Conservation (phyloP, 2,888 invertebrate genomes). For the Leucophora obtusa region DNA sequence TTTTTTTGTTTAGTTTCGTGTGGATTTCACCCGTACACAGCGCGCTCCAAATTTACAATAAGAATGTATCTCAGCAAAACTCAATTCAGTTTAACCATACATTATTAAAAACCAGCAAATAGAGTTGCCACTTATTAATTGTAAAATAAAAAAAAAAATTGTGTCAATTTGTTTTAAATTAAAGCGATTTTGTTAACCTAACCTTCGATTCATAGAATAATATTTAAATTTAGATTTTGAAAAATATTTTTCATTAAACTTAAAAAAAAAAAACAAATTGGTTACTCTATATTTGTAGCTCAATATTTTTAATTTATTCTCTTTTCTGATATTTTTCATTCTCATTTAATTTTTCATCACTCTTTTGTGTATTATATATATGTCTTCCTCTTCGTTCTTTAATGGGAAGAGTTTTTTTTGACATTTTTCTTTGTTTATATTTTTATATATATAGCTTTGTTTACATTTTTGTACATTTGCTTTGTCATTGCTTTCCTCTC, state of each 20-base stretch:
- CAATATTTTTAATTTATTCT: not conserved
- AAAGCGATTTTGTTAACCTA: no score
- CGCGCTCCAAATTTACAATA: slow-evolving; percentile 61
- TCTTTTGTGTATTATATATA: not conserved
- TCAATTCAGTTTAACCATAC: slow-evolving; percentile 12
- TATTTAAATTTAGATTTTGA: not conserved
- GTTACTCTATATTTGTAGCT: not conserved
- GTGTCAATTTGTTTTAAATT: not conserved
- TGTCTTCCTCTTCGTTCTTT: not conserved
- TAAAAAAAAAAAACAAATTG: not conserved
- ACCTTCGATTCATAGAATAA: no score
- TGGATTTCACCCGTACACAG: slow-evolving; percentile 47
- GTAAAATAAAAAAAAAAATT: not conserved
- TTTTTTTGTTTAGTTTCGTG: slow-evolving; percentile 20
- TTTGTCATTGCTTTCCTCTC: slow-evolving; percentile 1
- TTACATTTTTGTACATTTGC: slow-evolving; percentile 12
- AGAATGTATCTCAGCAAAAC: slow-evolving; percentile 56
- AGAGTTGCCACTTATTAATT: slow-evolving; percentile 35
- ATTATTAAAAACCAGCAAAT: not conserved
- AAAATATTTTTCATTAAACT: not conserved
- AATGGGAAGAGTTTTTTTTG: not conserved
- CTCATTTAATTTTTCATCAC: slow-evolving; percentile 1
- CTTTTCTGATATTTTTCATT: not conserved
- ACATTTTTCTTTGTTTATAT: not conserved
- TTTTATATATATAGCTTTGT: not conserved